These are phyloP conservation scores for Oikopleura vanhoeffeni DNA, from an alignment of 23 tunicate genomes.

Conservation along the genomic window DNA sequence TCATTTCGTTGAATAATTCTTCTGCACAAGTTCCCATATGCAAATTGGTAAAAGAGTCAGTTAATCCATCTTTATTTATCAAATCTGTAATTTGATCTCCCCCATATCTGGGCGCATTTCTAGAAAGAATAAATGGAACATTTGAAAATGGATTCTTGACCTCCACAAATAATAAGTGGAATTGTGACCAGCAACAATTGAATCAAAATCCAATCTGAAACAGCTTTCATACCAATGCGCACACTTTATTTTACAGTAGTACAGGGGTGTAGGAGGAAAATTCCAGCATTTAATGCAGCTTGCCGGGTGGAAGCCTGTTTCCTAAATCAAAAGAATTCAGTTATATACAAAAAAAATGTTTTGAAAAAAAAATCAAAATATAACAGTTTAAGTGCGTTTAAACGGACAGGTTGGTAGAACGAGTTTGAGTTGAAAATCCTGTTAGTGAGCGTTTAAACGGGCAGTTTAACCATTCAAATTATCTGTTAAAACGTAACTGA, in stretches of 20 bases:
- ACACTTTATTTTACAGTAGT: conserved; percentile 5
- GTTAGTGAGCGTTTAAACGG: too few species aligned
- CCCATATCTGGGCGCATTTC: neutral
- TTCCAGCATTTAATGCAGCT: conserved; percentile 10
- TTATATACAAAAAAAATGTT: too few species aligned
- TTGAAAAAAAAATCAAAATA: too few species aligned
- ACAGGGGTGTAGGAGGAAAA: neutral
- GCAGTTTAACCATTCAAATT: too few species aligned
- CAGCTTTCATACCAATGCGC: conserved; percentile 13
- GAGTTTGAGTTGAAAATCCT: too few species aligned
- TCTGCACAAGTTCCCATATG: conserved; percentile 14
- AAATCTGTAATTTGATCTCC: neutral
- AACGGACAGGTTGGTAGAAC: too few species aligned
- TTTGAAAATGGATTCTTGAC: neutral
- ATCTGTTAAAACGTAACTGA: too few species aligned
- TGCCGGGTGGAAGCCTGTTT: neutral
- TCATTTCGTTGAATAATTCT: neutral
- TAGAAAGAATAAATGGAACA: neutral
- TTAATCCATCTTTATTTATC: neutral
- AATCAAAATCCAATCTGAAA: neutral
- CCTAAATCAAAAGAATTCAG: too few species aligned
- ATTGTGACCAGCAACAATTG: conserved; percentile 11
- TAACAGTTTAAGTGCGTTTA: too few species aligned
- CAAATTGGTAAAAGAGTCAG: neutral
- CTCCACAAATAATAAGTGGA: neutral